Evolutionary conservation across 2,113 vertebrate species (phyloP).

Genomic region (Ursus arctos): DNA sequence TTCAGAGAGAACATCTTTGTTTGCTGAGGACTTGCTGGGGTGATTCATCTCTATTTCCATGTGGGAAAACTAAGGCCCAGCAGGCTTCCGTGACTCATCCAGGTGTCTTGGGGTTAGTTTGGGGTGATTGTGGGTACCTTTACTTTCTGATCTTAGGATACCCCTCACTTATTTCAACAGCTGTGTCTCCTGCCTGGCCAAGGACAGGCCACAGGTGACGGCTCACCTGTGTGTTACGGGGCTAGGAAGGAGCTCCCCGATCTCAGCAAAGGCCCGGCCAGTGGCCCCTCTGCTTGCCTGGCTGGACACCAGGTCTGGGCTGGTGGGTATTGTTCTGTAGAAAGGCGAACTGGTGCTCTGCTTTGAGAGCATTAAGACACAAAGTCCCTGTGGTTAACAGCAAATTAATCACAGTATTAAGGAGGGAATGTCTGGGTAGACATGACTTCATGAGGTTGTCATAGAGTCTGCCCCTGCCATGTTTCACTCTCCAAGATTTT

Average conservation of each 20-base stretch:
- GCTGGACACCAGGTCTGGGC: slow-evolving; percentile 21
- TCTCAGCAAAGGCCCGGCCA: background rate
- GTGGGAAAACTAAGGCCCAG: background rate
- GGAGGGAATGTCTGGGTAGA: slow-evolving; percentile 83
- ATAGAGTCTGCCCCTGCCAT: slow-evolving; percentile 82
- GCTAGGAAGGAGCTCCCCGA: too few relatives aligned
- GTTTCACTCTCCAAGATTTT: slow-evolving; percentile 86
- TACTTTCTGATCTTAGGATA: background rate
- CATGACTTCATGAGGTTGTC: slow-evolving; percentile 88
- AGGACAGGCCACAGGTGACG: background rate
- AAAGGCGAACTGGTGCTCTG: slow-evolving; percentile 68
- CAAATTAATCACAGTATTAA: slow-evolving; percentile 89
- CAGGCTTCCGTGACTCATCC: background rate
- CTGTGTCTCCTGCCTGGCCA: background rate
- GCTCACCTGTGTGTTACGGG: background rate
- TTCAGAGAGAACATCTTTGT: background rate
- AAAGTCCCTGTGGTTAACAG: slow-evolving; percentile 81
- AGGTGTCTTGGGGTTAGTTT: background rate
- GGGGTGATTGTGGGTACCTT: background rate
- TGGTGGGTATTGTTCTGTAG: slow-evolving; percentile 80
- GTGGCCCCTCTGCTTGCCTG: slow-evolving; percentile 23
- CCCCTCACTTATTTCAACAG: background rate
- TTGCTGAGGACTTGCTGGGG: background rate
- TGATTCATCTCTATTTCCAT: background rate
- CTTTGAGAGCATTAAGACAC: slow-evolving; percentile 84